phyloP scores from a whole-genome alignment of 2,113 vertebrate species.

The Hippotragus niger region DNA sequence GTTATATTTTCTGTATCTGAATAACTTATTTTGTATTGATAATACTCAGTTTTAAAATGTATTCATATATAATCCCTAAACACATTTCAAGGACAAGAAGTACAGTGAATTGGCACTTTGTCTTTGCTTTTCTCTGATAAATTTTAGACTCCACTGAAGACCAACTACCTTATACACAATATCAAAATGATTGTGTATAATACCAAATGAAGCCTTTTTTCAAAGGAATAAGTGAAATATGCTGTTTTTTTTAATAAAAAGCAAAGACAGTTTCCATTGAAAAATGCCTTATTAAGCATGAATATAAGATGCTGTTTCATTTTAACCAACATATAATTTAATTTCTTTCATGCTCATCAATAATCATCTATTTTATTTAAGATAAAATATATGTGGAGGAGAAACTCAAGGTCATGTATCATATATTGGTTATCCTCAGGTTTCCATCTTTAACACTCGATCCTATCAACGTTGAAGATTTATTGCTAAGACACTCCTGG shows the following conservation, averaged over 20 bases:
- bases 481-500: not conserved
- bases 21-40: not conserved
- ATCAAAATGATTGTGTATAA: not conserved
- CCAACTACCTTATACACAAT: not conserved
- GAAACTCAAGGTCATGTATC: not conserved
- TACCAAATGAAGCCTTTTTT: not conserved
- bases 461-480: not conserved
- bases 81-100: not conserved
- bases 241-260: not conserved
- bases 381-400: not conserved
- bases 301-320: not conserved
- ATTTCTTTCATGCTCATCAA: not conserved
- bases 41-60: not conserved
- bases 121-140: not conserved
- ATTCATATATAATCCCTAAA: not conserved
- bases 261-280: not conserved
- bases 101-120: not conserved
- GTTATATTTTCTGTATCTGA: not conserved
- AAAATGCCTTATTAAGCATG: not conserved
- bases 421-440: not conserved
- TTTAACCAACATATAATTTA: not conserved
- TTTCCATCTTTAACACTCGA: not conserved
- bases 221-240: not conserved
- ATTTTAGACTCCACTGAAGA: not conserved
- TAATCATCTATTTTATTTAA: not conserved